Conservation (phyloP, 2,888 invertebrate species). For the Heliconius sara region DNA sequence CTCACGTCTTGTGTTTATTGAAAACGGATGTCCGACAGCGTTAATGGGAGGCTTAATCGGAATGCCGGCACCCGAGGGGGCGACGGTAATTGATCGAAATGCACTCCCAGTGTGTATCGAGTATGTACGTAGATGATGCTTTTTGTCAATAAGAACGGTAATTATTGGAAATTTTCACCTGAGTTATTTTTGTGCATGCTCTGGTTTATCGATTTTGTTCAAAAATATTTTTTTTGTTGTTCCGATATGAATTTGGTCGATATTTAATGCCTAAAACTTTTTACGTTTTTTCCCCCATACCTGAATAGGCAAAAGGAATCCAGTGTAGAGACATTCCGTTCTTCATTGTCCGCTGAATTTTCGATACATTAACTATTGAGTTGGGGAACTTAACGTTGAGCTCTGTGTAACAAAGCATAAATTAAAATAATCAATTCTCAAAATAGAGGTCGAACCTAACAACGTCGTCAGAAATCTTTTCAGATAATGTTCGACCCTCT, state of each 20-base stretch:
- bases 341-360: too few relatives aligned
- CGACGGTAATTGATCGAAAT: conserved; percentile 38
- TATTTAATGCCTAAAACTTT: too few relatives aligned
- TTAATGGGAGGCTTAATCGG: conserved; percentile 40
- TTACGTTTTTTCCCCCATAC: too few relatives aligned
- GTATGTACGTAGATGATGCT: background rate
- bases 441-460: too few relatives aligned
- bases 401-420: too few relatives aligned
- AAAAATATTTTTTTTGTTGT: background rate
- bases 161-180: background rate
- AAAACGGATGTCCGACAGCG: conserved; percentile 40
- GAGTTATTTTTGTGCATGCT: background rate
- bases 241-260: background rate
- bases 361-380: too few relatives aligned
- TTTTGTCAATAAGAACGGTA: background rate
- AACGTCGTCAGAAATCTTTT: too few relatives aligned
- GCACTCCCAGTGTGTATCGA: conserved; percentile 11
- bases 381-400: too few relatives aligned
- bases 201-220: background rate
- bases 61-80: conserved; percentile 24
- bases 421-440: too few relatives aligned
- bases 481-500: too few relatives aligned
- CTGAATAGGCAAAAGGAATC: too few relatives aligned
- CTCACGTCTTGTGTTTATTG: conserved; percentile 40
- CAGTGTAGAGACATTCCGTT: too few relatives aligned